phyloP scores from a whole-genome alignment of 2,888 invertebrate species.

The Cepaea hortensis region DNA sequence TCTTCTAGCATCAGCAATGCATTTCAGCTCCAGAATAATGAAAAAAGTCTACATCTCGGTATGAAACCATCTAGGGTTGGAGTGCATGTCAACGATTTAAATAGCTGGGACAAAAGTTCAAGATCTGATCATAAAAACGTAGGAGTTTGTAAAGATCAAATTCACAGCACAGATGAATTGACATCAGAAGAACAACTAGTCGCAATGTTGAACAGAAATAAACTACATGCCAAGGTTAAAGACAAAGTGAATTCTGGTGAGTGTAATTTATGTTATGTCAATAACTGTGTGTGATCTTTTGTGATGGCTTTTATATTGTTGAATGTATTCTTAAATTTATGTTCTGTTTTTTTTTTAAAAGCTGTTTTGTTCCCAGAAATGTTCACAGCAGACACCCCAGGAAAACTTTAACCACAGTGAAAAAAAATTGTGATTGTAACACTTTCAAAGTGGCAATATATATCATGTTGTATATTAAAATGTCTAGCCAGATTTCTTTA shows the following conservation, averaged over 20 bases:
- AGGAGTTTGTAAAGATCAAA: slow-evolving; percentile 50
- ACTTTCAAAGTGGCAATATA: no score
- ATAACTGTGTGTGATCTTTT: background rate
- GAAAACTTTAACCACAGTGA: no score
- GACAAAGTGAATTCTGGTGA: slow-evolving; percentile 58
- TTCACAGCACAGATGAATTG: slow-evolving; percentile 61
- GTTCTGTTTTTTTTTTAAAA: no score
- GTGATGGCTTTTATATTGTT: background rate
- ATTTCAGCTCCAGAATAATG: slow-evolving; percentile 65
- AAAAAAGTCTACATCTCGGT: slow-evolving; percentile 57
- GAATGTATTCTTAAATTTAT: no score
- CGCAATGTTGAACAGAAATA: slow-evolving; percentile 66
- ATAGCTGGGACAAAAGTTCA: slow-evolving; percentile 56
- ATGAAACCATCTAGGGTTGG: slow-evolving; percentile 60
- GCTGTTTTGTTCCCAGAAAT: no score
- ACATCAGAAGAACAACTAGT: slow-evolving; percentile 60
- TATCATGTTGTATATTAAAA: no score
- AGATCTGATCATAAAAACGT: slow-evolving; percentile 59
- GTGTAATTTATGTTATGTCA: background rate
- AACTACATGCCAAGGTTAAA: slow-evolving; percentile 61
- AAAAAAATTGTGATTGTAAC: no score
- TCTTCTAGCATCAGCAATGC: slow-evolving; percentile 12
- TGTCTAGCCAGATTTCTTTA: no score
- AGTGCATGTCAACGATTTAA: slow-evolving; percentile 68
- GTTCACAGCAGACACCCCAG: no score